A percentile compares a stretch with the other conserved stretches of the same genome.
Evolutionary conservation across 2,113 vertebrate genomes (phyloP).

Genomic region (human (Homo sapiens)): DNA sequence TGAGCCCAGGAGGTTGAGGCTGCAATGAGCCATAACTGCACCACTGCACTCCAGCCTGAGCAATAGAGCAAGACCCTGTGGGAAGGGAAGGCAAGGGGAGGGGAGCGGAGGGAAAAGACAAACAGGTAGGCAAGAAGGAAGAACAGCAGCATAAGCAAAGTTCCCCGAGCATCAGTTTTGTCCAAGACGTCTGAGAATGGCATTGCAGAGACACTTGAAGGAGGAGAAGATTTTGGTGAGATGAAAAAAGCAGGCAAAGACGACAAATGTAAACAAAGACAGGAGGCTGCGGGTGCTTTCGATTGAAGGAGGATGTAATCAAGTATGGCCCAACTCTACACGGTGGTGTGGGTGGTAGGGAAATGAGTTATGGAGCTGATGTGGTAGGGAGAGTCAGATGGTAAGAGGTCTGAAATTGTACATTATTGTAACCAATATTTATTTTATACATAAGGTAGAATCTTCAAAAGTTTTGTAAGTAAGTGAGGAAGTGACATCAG

Average conservation of each 20-base stretch:
- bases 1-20: not conserved
- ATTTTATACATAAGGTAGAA: not conserved
- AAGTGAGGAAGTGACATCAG: not conserved
- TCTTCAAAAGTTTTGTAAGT: not conserved
- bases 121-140: not conserved
- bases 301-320: rapidly evolving
- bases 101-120: not conserved
- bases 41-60: not conserved
- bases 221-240: not conserved
- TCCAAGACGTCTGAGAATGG: not conserved
- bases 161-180: not conserved
- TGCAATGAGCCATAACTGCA: not conserved
- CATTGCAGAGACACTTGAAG: not conserved
- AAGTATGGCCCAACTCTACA: not conserved
- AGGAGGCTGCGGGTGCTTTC: rapidly evolving
- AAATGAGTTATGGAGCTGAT: rapidly evolving
- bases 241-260: not conserved
- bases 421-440: not conserved
- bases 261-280: not conserved
- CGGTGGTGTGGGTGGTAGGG: rapidly evolving
- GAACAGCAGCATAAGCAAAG: not conserved
- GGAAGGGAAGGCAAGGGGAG: too few species aligned
- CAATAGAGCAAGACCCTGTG: not conserved
- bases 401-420: rapidly evolving
- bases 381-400: rapidly evolving